phyloP scores from a whole-genome alignment of 2,113 vertebrate species.

The Dipodomys merriami region DNA sequence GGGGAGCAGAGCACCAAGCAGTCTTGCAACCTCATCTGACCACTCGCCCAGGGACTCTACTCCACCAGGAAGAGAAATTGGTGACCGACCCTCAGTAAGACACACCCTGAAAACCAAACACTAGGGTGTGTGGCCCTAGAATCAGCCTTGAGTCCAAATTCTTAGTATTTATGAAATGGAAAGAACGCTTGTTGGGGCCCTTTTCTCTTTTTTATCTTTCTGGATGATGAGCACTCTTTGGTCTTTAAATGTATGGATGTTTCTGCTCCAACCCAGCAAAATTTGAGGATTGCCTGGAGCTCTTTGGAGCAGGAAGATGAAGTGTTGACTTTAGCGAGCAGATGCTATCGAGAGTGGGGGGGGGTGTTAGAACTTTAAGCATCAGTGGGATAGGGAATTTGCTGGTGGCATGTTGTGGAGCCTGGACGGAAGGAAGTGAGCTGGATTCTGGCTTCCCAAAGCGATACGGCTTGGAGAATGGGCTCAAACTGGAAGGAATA shows the following conservation, averaged over 20 bases:
- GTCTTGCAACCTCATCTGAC: background rate
- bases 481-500: background rate
- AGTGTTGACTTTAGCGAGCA: conserved; percentile 60
- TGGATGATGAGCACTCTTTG: background rate
- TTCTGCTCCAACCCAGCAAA: conserved; percentile 55
- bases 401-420: conserved; percentile 26
- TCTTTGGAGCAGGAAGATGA: conserved; percentile 36
- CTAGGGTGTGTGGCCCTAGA: background rate
- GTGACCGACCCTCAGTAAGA: too few species aligned
- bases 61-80: background rate
- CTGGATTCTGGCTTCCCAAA: background rate
- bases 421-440: background rate
- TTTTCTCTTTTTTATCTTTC: background rate
- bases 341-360: conserved; percentile 16
- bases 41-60: background rate
- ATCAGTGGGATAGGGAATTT: conserved; percentile 34
- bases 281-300: conserved; percentile 44
- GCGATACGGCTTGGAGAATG: background rate
- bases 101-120: background rate
- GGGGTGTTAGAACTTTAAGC: conserved; percentile 38
- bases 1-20: background rate
- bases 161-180: background rate
- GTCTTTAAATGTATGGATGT: conserved; percentile 33
- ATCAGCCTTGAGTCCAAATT: fast-evolving
- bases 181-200: background rate